These are phyloP conservation scores for Selenia dentaria DNA, from an alignment of 2,888 invertebrate genomes.

Conservation along the genomic window DNA sequence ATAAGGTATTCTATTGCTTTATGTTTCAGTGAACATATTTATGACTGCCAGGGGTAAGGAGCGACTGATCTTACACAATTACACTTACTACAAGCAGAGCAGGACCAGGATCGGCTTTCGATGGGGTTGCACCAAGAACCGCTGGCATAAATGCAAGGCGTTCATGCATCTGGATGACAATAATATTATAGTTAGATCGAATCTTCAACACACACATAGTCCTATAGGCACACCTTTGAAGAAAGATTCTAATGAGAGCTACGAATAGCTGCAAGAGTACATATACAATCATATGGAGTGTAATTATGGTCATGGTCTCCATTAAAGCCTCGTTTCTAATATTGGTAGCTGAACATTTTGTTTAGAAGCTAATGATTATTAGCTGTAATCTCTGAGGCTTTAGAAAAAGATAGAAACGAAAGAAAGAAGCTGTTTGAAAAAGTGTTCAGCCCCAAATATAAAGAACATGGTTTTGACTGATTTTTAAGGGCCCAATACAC, in stretches of 20 bases:
- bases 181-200: constrained; percentile 71
- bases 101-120: constrained; percentile 68
- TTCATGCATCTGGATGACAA: constrained; percentile 73
- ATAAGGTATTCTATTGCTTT: background rate
- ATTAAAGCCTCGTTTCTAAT: constrained; percentile 1
- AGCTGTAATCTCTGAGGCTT: too few species aligned
- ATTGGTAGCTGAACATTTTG: background rate
- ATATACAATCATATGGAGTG: constrained; percentile 24
- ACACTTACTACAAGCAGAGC: constrained; percentile 76
- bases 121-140: constrained; percentile 79
- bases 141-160: constrained; percentile 76
- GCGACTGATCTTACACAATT: constrained; percentile 66
- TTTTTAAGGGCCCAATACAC: too few species aligned
- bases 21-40: constrained; percentile 78
- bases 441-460: too few species aligned
- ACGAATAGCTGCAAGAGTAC: constrained; percentile 22
- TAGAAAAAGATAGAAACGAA: too few species aligned
- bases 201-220: constrained; percentile 72
- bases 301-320: constrained; percentile 4
- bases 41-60: constrained; percentile 77
- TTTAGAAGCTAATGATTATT: too few species aligned
- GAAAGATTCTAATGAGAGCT: constrained; percentile 3
- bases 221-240: constrained; percentile 41
- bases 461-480: too few species aligned
- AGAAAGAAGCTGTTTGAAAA: background rate